Evolutionary conservation across 2,113 vertebrate genomes (phyloP), one percentile per base, ranked within the genome.

Genomic region (Antigone vipio): DNA sequence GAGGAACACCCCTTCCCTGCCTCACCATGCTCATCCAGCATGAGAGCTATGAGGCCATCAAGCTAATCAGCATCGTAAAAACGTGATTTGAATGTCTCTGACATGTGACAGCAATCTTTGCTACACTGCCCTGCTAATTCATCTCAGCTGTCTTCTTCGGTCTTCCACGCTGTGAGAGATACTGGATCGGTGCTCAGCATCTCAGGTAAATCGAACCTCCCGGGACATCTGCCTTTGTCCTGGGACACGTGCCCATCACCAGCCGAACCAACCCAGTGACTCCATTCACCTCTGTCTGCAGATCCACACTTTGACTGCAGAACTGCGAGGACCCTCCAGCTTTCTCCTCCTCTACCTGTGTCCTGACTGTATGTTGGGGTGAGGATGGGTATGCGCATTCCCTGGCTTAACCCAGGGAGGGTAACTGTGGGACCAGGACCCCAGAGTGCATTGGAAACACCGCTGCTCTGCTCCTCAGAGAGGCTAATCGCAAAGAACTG

Each of bases 31-130:
- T 89, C 12, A 2, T 75, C 81, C 19, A 21, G 56, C 4, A 1
- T 1, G 2, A 80, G 32, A 81, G 59, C 47, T 84, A 71, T 1
- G 2, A 68, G 80, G 66, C 68, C 66, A 42, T 15, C 4, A 13
- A 90, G 56, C 75, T 88, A 83, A 96, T 79, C 82, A 83, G 52
- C 91, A 71, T 32, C 3, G 4, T 71, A 67, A 90, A 94, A 88
- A 67, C 18, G 44, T 60, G 35, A 84, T 71, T 94, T 91, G 73
- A 89, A 9, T 29, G 24, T 75, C 78, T 82, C 30, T n/a, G 53
- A 64, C 7, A 8, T 12, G 42, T 35, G 53, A 60, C 5, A 3
- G 29, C 19, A 66, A 38, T 69, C 30, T 85, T 76, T 69, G 80
- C 18, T 78, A 50, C 7, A 9, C 52, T 78, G 66, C 30, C 30